Evolutionary conservation across 2,888 invertebrate species (phyloP), one percentile per base, ranked within the genome.

Genomic region (Dicyrtomina minuta): DNA sequence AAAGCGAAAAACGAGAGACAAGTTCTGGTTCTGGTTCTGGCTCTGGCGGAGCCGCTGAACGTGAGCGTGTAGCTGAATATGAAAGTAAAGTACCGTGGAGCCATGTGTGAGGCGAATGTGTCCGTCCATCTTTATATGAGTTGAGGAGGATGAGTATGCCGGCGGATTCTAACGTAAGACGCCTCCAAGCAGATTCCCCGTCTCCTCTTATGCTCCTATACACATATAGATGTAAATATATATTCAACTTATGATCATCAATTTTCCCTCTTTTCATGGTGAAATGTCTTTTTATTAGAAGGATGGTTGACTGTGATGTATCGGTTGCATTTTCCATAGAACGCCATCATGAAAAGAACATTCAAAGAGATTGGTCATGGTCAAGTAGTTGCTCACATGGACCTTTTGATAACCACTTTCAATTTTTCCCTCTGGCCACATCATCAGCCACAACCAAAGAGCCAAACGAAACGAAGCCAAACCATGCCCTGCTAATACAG

Each of bases 231-330:
- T 39, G 15, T 41, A 39, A n/a, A n/a, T 20, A 20, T 51, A 22
- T 13, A 20, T 22, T 12, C 55, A 65, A 55, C 55, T 70, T 66
- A 64, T 61, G 55, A 61, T 70, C 69, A 69, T 69, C 72, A 70
- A 53, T 68, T 67, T 68, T 62, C 64, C 59, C 56, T 71, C 55
- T 61, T 61, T 56, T 62, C 62, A 66, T 55, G 24, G 51, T 33
- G 55, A 62, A 66, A 65, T 51, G 46, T 53, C 56, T 62, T 61
- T 66, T 44, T 33, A 33, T 33, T 70, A 41, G 69, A 56, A 66
- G 61, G 67, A 44, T 60, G 61, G 69, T 43, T 69, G 72, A 72
- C 72, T 70, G 64, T 72, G 72, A 72, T 72, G 72, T 70, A 72
- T 72, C 69, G 72, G 70, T 70, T 72, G 66, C 70, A 70, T 72